A percentile compares a stretch with the other conserved stretches of the same genome.
These are phyloP conservation scores for Phainopepla nitens DNA, from an alignment of 2,113 vertebrate genomes.

Conservation along the genomic window DNA sequence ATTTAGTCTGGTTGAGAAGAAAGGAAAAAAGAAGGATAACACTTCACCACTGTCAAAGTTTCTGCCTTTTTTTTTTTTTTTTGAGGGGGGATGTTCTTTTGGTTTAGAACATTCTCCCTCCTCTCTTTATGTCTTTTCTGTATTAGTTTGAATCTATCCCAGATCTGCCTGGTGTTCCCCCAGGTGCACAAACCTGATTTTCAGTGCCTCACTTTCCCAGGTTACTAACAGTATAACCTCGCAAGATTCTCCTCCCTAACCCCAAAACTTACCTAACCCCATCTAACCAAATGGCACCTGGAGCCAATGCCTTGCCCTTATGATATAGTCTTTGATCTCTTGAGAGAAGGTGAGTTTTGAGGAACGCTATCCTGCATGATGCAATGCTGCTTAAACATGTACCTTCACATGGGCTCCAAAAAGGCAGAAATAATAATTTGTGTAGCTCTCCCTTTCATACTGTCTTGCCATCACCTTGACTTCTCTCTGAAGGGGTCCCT, in stretches of 20 bases:
- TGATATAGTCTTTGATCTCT: neutral
- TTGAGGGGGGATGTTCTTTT: fast-evolving
- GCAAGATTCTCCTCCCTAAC: neutral
- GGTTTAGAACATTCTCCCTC: neutral
- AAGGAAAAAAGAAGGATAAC: neutral
- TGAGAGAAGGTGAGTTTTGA: neutral
- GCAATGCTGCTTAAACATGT: neutral
- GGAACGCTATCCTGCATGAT: neutral
- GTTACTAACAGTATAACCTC: neutral
- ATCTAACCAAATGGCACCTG: neutral
- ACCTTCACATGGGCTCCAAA: neutral
- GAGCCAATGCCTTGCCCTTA: neutral
- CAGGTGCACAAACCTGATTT: neutral
- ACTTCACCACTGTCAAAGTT: neutral
- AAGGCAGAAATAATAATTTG: neutral
- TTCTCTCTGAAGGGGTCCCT: neutral
- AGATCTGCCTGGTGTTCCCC: neutral
- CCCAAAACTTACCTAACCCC: neutral
- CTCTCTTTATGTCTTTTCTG: neutral
- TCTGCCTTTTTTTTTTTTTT: neutral
- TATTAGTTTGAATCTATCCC: neutral
- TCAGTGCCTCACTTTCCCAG: neutral
- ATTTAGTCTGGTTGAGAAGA: neutral
- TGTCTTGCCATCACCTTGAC: neutral
- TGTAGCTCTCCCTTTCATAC: neutral